Base-by-base conservation (phyloP, 2,113 vertebrate species). In the Fulica atra region DNA sequence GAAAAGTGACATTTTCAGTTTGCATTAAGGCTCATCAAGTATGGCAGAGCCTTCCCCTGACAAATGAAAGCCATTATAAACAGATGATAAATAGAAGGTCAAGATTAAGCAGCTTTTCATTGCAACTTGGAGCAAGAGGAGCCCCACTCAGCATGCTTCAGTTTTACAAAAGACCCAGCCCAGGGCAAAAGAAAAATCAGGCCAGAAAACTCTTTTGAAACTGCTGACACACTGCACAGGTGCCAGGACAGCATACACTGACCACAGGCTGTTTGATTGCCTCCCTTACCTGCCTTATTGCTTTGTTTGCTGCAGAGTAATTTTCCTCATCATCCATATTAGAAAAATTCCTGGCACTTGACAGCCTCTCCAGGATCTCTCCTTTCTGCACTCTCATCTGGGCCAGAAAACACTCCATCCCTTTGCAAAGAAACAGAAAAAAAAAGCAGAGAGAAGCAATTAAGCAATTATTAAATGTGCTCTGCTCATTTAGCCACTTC, bases 311-410 rank as follows among this genome's bases (percentile, higher is more conserved):
- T 56, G 98, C 98, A 10, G 89, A 98, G 90, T 98, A 99, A 96
- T 99, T 99, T 54, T 99, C 98, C 85, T 99, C 98, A 10, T 99
- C 99, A 3, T 99, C 99, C 98, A 99, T 98, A 86, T 98, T 99
- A 73, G 98, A 98, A 96, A 99, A 99, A 86, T 99, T 99, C 94
- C 99, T 98, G 78, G 99, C 99, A 35, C 98, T 99, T 48, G 99
- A 99, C 29, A 99, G 97, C 92, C 99, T 98, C 96, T 99, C 99
- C 94, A 99, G 86, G 95, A 99, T 98, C 87, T 99, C 99, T 33
- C 96, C 98, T 97, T 98, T 99, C 93, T 99, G 99, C 42, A 98
- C 98, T 16, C 98, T 97, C 98, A 99, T 98, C 93, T 99, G 99
- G 5, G 98, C 98, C 81, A 99, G 97, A 94, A 99, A 99, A 89